Percentiles rank a stretch among this genome's conserved stretches.
phyloP scores from a whole-genome alignment of 2,113 vertebrate species.

The Zapus hudsonius region DNA sequence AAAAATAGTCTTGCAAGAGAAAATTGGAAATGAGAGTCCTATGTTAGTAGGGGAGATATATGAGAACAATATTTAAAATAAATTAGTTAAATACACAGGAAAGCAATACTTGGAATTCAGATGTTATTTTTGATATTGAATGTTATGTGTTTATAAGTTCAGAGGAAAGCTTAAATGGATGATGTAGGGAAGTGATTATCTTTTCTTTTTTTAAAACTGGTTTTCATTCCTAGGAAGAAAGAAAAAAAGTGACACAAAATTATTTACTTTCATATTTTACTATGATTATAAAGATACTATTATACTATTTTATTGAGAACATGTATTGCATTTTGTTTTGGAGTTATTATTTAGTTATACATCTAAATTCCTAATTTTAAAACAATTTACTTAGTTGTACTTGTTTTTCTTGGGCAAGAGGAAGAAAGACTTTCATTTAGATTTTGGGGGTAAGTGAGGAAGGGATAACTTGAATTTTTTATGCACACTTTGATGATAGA shows the following conservation, averaged over 20 bases:
- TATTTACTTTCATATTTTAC: conserved; percentile 53
- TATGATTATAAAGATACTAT: conserved; percentile 23
- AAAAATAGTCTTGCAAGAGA: neutral
- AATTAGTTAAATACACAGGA: neutral
- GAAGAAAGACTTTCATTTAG: neutral
- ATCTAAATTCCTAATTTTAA: neutral
- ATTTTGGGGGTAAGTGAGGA: neutral
- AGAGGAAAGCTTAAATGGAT: conserved; percentile 60
- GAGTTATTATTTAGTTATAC: neutral
- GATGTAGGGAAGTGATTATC: conserved; percentile 63
- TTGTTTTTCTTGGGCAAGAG: neutral
- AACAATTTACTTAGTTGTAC: neutral
- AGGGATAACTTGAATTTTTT: neutral
- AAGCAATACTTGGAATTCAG: neutral
- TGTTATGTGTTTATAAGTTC: conserved; percentile 58
- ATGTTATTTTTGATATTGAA: conserved; percentile 64
- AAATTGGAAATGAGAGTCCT: neutral
- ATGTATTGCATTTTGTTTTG: conserved; percentile 12
- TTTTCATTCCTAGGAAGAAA: conserved; percentile 36
- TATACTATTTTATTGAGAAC: neutral
- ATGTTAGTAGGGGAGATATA: neutral
- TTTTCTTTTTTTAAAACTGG: conserved; percentile 23
- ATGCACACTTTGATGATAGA: neutral
- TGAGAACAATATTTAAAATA: conserved; percentile 30
- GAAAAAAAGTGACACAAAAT: neutral